Evolutionary conservation across 2,113 vertebrate genomes (phyloP).

Genomic region (Orthonyx spaldingii): DNA sequence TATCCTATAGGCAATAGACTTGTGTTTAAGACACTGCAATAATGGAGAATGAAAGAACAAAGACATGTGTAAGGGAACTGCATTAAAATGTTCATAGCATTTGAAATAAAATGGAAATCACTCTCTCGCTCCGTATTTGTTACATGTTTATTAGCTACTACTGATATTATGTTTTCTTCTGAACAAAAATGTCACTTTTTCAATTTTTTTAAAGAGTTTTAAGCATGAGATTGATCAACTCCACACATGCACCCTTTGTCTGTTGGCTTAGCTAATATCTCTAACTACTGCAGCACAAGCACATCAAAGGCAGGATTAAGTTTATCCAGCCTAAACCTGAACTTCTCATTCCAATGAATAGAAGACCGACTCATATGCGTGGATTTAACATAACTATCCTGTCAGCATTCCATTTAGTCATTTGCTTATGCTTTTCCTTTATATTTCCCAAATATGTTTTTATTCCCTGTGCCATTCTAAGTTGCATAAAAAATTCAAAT

Average conservation of each 20-base stretch:
- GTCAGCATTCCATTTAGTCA: neutral
- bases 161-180: neutral
- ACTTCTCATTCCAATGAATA: neutral
- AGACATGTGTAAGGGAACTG: neutral
- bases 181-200: neutral
- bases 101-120: neutral
- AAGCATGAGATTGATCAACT: neutral
- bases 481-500: neutral
- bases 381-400: neutral
- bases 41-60: neutral
- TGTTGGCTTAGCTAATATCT: neutral
- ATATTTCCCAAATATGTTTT: neutral
- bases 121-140: neutral
- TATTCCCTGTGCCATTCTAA: neutral
- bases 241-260: neutral
- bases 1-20: neutral
- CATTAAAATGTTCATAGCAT: neutral
- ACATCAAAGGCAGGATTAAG: slow-evolving; percentile 43
- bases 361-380: neutral
- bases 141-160: neutral
- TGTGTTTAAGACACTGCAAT: neutral
- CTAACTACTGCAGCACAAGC: neutral
- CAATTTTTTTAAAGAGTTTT: neutral
- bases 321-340: slow-evolving; percentile 26
- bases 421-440: slow-evolving; percentile 5